These are phyloP conservation scores for Eupristina koningsbergeri DNA, from an alignment of 1,140 invertebrate genomes.

Conservation along the genomic window DNA sequence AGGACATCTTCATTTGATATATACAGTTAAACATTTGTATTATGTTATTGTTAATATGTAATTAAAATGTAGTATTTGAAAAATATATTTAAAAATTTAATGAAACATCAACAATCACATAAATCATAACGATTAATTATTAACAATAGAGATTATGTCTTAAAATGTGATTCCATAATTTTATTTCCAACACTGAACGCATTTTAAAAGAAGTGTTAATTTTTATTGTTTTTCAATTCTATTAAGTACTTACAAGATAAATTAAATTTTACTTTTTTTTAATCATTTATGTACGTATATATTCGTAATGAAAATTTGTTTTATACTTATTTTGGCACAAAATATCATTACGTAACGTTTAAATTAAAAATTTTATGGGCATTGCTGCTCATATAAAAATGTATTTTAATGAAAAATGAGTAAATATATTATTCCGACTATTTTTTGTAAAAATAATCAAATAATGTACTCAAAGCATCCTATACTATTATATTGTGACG, in stretches of 20 bases:
- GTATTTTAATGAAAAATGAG: background rate
- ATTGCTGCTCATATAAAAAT: background rate
- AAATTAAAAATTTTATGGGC: background rate
- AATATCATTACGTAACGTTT: background rate
- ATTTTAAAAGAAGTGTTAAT: background rate
- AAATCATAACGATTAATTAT: background rate
- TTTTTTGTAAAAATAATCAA: slow-evolving; percentile 6
- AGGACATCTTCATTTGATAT: too few relatives aligned
- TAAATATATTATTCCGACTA: background rate
- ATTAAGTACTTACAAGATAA: background rate
- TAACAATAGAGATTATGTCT: background rate
- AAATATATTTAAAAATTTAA: background rate
- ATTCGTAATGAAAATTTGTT: background rate
- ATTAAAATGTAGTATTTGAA: background rate
- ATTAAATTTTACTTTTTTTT: background rate
- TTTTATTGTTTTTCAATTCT: background rate
- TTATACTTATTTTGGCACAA: background rate
- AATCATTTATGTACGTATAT: background rate
- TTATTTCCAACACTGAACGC: slow-evolving; percentile 10
- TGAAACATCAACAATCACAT: too few relatives aligned
- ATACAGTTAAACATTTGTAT: background rate
- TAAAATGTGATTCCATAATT: background rate
- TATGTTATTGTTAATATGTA: background rate
- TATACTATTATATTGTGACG: background rate
- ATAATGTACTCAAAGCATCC: background rate